Evolutionary conservation across 2,113 vertebrate genomes (phyloP), one percentile per base, ranked within the genome.

Genomic region (Saguinus midas): DNA sequence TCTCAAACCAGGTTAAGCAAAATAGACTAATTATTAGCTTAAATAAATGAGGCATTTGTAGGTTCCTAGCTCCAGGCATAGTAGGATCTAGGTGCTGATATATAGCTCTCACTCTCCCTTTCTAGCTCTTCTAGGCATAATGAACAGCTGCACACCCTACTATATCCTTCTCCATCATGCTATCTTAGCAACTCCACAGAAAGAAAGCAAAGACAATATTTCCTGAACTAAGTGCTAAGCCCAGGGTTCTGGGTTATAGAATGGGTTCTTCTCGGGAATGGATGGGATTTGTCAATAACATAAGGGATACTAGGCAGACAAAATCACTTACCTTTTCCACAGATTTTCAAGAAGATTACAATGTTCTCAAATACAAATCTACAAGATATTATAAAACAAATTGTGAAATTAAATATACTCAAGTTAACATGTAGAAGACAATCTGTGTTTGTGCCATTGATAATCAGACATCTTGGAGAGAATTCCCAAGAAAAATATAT

Each of bases 321-420:
- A 81, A 29, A 76, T 25, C 45, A 78, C 61, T 55, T 3, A 82
- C 32, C 12, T 82, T 45, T 58, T 45, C 37, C 86, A 78, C 1
- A 64, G 48, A 37, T 84, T 94, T 96, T 85, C 76, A 70, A 86
- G 20, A 83, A 88, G 83, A 91, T 61, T 21, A 61, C 37, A n/a
- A 37, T 83, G 1, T 92, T 84, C 45, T 70, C 45, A 68, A 92
- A 96, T 23, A 52, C 18, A 5, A 68, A 75, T 40, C 35, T 80
- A 32, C 0, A 90, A 83, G 23, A 73, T 16, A 90, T 1, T 40
- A 5, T 27, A 73, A 64, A 92, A 25, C 27, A 21, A 81, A 64
- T 27, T 52, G 8, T 79, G 23, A 89, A 95, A 85, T 91, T 48
- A 94, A 72, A 55, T 91, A 83, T 45, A 89, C 11, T 89, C 73